Evolutionary conservation across 2,113 vertebrate species (phyloP).

Genomic region (Ictalurus punctatus): DNA sequence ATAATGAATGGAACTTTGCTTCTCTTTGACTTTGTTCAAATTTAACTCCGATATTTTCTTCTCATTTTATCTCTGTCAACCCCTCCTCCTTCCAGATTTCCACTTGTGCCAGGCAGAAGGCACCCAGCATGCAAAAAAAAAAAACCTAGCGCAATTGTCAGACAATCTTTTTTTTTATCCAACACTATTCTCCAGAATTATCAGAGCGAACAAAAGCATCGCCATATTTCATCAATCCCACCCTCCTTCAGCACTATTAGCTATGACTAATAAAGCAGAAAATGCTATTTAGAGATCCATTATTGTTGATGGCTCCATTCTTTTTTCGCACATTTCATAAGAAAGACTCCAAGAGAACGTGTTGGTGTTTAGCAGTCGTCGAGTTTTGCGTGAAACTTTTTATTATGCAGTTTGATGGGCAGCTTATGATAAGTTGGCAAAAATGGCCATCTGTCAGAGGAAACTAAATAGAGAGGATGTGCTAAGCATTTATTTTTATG

Average conservation of each 20-base stretch:
- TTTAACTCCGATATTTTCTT: slow-evolving; percentile 59
- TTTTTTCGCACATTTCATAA: slow-evolving; percentile 36
- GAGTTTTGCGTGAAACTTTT: neutral
- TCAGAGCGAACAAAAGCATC: slow-evolving; percentile 61
- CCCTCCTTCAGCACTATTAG: slow-evolving; percentile 73
- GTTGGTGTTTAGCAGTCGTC: neutral
- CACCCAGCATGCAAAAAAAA: slow-evolving; percentile 67
- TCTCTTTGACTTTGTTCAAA: slow-evolving; percentile 50
- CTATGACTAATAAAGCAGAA: slow-evolving; percentile 80
- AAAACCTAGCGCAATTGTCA: slow-evolving; percentile 63
- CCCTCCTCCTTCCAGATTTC: slow-evolving; percentile 62
- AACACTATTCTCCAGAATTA: slow-evolving; percentile 63
- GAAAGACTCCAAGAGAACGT: neutral
- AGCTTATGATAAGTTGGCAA: neutral
- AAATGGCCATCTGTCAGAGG: neutral
- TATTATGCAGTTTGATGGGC: neutral
- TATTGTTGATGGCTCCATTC: slow-evolving; percentile 73
- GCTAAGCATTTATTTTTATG: neutral
- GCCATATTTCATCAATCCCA: slow-evolving; percentile 68
- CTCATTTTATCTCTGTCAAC: slow-evolving; percentile 60
- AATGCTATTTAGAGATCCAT: slow-evolving; percentile 76
- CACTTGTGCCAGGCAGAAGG: slow-evolving; percentile 64
- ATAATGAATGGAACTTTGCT: slow-evolving; percentile 57
- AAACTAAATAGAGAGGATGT: neutral
- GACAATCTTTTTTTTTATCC: slow-evolving; percentile 64